These are phyloP conservation scores for Hirtodrosophila trivittata DNA, from an alignment of 2,888 invertebrate genomes.

Conservation along the genomic window DNA sequence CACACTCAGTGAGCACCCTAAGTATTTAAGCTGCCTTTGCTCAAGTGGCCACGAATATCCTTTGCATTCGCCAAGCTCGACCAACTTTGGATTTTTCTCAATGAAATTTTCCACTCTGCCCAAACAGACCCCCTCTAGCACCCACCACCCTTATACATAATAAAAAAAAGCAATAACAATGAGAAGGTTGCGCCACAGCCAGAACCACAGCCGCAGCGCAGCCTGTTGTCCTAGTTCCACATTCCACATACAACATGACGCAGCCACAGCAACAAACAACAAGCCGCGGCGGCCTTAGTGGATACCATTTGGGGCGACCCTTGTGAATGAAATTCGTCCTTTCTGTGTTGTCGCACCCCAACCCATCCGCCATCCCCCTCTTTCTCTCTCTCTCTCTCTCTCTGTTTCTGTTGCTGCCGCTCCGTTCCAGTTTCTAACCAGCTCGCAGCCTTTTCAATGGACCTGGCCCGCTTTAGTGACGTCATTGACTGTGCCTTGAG, in stretches of 20 bases:
- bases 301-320: slow-evolving; percentile 59
- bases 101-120: slow-evolving; percentile 47
- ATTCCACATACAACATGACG: slow-evolving; percentile 57
- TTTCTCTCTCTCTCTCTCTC: slow-evolving; percentile 9
- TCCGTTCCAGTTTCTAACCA: not conserved
- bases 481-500: slow-evolving; percentile 64
- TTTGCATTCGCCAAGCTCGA: slow-evolving; percentile 7
- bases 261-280: slow-evolving; percentile 32
- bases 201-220: slow-evolving; percentile 47
- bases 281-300: slow-evolving; percentile 48
- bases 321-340: slow-evolving; percentile 67
- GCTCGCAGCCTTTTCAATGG: slow-evolving; percentile 45
- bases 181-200: slow-evolving; percentile 48
- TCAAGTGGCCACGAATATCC: slow-evolving; percentile 58
- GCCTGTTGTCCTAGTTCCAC: slow-evolving; percentile 73
- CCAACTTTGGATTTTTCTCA: slow-evolving; percentile 67
- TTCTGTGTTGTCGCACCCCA: not conserved
- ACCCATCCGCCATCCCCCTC: not conserved
- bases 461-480: slow-evolving; percentile 36
- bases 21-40: slow-evolving; percentile 65
- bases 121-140: slow-evolving; percentile 15
- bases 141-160: slow-evolving; percentile 8
- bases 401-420: slow-evolving; percentile 17
- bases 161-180: slow-evolving; percentile 10
- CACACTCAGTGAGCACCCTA: slow-evolving; percentile 20